Percentiles rank a stretch among this genome's conserved stretches.
Conservation (phyloP, 1,140 invertebrate genomes). For the Drosophila insularis region DNA sequence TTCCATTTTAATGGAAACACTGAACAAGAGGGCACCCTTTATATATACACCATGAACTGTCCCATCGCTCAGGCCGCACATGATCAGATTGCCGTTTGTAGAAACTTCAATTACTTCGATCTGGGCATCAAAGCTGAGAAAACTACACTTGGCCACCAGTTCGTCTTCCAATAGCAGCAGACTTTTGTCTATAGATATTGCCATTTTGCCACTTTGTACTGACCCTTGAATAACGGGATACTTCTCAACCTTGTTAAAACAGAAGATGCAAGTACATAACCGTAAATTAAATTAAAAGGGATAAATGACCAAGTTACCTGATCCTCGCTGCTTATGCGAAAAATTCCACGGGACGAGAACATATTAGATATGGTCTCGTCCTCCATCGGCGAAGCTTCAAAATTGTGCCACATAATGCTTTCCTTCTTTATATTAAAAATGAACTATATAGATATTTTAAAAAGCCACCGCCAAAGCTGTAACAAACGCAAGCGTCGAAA, state of each 20-base stretch:
- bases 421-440: neutral
- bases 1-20: conserved; percentile 60
- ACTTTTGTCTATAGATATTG: conserved; percentile 73
- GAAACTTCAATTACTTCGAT: conserved; percentile 75
- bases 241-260: conserved; percentile 56
- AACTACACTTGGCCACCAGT: conserved; percentile 68
- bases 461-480: conserved; percentile 58
- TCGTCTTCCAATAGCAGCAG: conserved; percentile 77
- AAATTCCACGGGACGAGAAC: conserved; percentile 75
- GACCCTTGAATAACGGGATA: conserved; percentile 61
- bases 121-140: conserved; percentile 56
- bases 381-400: conserved; percentile 67
- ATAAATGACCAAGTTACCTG: conserved; percentile 27
- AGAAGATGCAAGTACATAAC: neutral
- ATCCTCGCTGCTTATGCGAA: conserved; percentile 71
- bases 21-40: conserved; percentile 71
- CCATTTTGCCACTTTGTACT: conserved; percentile 72
- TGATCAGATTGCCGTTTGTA: conserved; percentile 67
- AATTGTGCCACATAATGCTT: conserved; percentile 74
- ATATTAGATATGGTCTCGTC: conserved; percentile 78
- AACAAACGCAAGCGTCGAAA: conserved; percentile 42
- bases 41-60: conserved; percentile 76
- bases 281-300: conserved; percentile 11
- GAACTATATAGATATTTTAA: conserved; percentile 38
- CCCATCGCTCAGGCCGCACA: conserved; percentile 74